phyloP scores from a whole-genome alignment of 2,888 invertebrate genomes.

The Pammene fasciana region DNA sequence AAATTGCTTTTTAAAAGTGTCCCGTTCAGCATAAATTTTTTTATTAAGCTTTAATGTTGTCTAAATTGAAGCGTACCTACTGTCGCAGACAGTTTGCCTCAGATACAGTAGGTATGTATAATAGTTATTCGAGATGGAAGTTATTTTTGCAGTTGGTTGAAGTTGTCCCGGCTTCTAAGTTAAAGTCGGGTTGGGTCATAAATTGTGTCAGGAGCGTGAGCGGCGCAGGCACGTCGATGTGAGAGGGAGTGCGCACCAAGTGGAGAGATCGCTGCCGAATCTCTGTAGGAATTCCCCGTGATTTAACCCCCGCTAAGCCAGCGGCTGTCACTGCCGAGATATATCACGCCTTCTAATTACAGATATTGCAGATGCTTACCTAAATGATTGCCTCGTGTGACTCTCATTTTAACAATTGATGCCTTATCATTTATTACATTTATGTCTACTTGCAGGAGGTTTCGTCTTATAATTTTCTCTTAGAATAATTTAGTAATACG shows the following conservation, averaged over 20 bases:
- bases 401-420: conserved; percentile 37
- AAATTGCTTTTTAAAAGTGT: conserved; percentile 19
- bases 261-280: conserved; percentile 50
- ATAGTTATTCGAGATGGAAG: conserved; percentile 42
- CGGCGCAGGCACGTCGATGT: conserved; percentile 37
- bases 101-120: conserved; percentile 6
- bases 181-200: conserved; percentile 58
- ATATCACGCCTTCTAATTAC: conserved; percentile 63
- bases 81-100: conserved; percentile 11
- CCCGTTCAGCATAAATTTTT: background rate
- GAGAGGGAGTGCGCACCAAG: conserved; percentile 38
- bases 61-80: conserved; percentile 7
- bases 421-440: conserved; percentile 31
- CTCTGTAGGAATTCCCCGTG: conserved; percentile 59
- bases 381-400: conserved; percentile 49
- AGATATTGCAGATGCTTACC: conserved; percentile 57
- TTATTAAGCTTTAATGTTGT: conserved; percentile 3
- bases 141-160: conserved; percentile 53
- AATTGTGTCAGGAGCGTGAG: conserved; percentile 53
- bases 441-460: background rate
- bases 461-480: background rate
- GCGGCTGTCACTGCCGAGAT: conserved; percentile 59
- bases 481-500: background rate
- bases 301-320: conserved; percentile 59
- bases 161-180: conserved; percentile 57